Conservation (phyloP, 2,797 vertebrate species). For the Diplodus sargus region DNA sequence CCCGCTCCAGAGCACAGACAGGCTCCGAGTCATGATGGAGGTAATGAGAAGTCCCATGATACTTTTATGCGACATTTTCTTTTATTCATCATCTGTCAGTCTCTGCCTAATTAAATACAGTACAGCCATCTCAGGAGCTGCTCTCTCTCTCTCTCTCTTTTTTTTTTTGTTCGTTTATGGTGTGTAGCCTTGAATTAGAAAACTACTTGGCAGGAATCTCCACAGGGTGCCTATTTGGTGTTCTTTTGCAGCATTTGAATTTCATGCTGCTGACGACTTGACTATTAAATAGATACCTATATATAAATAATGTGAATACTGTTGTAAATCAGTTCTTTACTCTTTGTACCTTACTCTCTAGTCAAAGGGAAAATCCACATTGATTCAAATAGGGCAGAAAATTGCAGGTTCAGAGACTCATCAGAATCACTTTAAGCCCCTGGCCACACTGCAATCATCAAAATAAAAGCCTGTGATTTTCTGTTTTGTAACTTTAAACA, state of each 20-base stretch:
- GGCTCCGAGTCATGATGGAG: constrained; percentile 41
- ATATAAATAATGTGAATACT: neutral
- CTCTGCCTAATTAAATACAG: constrained; percentile 53
- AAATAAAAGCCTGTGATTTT: constrained; percentile 40
- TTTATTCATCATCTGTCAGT: constrained; percentile 56
- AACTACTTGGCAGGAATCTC: constrained; percentile 2
- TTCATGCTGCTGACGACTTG: neutral
- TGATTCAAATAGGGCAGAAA: constrained; percentile 27
- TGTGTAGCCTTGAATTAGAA: constrained; percentile 30
- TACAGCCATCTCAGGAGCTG: constrained; percentile 23
- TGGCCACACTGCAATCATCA: constrained; percentile 42
- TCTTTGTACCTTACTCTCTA: constrained; percentile 16
- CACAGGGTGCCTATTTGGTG: constrained; percentile 9
- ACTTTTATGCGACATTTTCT: constrained; percentile 38
- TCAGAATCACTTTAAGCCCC: constrained; percentile 7
- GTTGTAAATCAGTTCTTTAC: constrained; percentile 12
- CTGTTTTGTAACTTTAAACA: constrained; percentile 33
- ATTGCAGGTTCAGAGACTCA: constrained; percentile 2
- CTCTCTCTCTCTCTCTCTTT: neutral
- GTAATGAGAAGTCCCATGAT: constrained; percentile 47
- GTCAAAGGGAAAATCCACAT: constrained; percentile 20
- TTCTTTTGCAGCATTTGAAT: constrained; percentile 38
- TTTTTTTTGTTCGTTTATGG: constrained; percentile 30
- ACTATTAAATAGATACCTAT: neutral
- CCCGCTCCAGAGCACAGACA: constrained; percentile 22